A percentile compares a stretch with the other conserved stretches of the same genome.
phyloP scores from a whole-genome alignment of 2,888 invertebrate species.

The Epirrhoe alternata region DNA sequence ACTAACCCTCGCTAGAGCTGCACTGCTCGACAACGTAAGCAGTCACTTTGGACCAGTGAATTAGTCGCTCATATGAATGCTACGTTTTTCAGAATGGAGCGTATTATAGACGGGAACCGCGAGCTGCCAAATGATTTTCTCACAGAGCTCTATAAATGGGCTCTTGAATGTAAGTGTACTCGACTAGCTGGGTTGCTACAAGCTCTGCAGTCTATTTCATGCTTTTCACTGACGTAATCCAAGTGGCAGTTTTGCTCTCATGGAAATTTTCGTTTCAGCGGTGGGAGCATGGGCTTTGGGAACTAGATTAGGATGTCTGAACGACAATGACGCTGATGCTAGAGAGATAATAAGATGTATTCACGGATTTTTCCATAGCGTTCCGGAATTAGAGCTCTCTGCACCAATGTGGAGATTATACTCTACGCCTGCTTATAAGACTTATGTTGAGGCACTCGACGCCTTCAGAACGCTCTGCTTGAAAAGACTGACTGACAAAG shows the following conservation, averaged over 20 bases:
- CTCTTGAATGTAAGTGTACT: constrained; percentile 90
- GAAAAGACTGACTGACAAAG: constrained; percentile 74
- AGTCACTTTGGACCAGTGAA: constrained; percentile 36
- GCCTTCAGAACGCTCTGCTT: constrained; percentile 87
- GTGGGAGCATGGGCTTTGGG: constrained; percentile 93
- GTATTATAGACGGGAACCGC: constrained; percentile 82
- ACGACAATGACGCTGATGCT: constrained; percentile 88
- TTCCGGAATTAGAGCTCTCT: constrained; percentile 89
- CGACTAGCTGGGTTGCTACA: constrained; percentile 43
- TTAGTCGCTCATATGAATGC: constrained; percentile 28
- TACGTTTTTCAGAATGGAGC: constrained; percentile 85
- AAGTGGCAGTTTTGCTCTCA: constrained; percentile 44
- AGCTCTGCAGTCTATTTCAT: constrained; percentile 39
- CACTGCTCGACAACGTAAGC: constrained; percentile 24
- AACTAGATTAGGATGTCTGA: constrained; percentile 90
- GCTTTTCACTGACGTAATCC: constrained; percentile 46
- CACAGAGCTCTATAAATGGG: constrained; percentile 92
- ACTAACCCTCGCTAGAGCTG: constrained; percentile 29
- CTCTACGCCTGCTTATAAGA: constrained; percentile 88
- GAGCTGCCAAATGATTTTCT: constrained; percentile 89
- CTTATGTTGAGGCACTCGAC: constrained; percentile 89
- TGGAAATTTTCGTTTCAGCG: constrained; percentile 79
- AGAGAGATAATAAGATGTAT: constrained; percentile 91
- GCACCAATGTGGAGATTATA: constrained; percentile 91
- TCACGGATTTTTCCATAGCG: constrained; percentile 90